phyloP scores from a whole-genome alignment of 2,797 vertebrate species.

The Sorex maritimensis region DNA sequence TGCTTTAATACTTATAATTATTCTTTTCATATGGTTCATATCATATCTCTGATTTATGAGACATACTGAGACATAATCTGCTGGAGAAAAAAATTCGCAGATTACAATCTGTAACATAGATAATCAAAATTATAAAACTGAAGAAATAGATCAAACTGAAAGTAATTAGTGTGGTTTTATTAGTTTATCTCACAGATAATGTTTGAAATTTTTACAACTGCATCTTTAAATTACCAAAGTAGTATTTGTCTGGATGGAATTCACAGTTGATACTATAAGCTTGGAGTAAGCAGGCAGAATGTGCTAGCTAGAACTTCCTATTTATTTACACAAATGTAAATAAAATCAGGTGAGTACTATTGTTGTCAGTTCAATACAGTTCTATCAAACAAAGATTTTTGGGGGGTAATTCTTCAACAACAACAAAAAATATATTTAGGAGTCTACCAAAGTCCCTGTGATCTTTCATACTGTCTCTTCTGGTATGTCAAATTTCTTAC shows the following conservation, averaged over 20 bases:
- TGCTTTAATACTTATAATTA: constrained; percentile 60
- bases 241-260: constrained; percentile 28
- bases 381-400: constrained; percentile 3
- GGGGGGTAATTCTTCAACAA: constrained; percentile 7
- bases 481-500: constrained; percentile 15
- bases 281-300: constrained; percentile 28
- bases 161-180: constrained; percentile 40
- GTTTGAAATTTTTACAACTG: constrained; percentile 57
- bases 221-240: constrained; percentile 15
- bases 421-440: background rate
- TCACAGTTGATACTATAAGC: constrained; percentile 29
- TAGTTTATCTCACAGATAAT: constrained; percentile 17
- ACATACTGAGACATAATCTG: constrained; percentile 49
- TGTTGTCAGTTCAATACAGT: constrained; percentile 2
- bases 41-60: constrained; percentile 49
- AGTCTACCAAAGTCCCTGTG: background rate
- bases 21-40: constrained; percentile 54
- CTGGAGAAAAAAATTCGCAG: constrained; percentile 10
- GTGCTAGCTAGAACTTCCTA: background rate
- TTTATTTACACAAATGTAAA: background rate
- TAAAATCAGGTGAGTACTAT: background rate
- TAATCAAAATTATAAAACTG: constrained; percentile 70
- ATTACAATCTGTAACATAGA: constrained; percentile 56
- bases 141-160: constrained; percentile 47
- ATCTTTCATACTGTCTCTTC: background rate